Conservation (phyloP, 2,113 vertebrate species). For the Cynopterus brachyotis region DNA sequence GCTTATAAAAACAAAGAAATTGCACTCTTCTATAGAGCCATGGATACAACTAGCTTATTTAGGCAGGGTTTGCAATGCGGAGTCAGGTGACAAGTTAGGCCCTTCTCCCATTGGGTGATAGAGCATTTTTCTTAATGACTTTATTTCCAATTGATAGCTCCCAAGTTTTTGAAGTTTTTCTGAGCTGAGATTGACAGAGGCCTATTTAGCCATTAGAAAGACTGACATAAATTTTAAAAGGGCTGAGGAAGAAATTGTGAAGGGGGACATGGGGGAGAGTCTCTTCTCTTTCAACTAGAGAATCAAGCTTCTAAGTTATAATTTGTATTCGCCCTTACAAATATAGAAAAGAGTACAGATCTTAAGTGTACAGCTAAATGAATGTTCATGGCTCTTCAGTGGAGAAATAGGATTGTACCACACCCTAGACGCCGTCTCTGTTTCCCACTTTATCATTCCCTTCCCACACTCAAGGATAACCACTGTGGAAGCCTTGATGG, state of each 20-base stretch:
- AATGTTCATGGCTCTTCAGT: background rate
- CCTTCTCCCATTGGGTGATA: rapidly evolving
- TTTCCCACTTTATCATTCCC: background rate
- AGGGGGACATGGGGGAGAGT: background rate
- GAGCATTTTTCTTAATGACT: background rate
- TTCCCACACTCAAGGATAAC: background rate
- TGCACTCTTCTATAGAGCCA: background rate
- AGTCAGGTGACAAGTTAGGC: too few relatives aligned
- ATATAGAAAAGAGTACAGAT: background rate
- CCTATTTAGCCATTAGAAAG: background rate
- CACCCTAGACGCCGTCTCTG: background rate
- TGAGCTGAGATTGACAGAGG: background rate
- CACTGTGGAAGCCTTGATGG: background rate
- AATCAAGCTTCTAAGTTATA: background rate
- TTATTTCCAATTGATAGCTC: background rate
- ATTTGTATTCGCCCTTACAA: background rate
- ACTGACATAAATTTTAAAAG: background rate
- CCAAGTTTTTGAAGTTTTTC: background rate
- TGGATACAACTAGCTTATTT: background rate
- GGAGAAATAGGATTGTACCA: background rate
- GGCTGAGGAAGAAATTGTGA: background rate
- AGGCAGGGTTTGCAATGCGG: background rate
- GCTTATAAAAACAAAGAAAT: background rate
- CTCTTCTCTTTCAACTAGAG: background rate
- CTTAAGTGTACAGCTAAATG: rapidly evolving